Evolutionary conservation across 2,113 vertebrate genomes (phyloP).

Genomic region (Neogobius melanostomus): DNA sequence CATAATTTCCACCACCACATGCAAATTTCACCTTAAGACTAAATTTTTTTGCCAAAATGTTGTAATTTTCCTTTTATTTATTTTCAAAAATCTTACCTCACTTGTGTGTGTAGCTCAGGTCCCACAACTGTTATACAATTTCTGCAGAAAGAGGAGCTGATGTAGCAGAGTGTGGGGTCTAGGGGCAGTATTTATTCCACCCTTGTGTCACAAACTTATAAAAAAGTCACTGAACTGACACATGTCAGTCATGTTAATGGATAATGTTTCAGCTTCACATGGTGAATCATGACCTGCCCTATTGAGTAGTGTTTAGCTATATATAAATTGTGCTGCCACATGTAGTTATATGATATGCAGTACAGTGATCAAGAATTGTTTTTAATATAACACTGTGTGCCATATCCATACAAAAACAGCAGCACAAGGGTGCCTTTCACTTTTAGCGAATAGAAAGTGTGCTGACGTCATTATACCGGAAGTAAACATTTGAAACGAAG

Average conservation of each 20-base stretch:
- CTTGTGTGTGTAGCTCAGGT: slow-evolving; percentile 2
- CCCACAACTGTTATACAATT: background rate
- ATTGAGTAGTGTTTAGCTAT: too few relatives aligned
- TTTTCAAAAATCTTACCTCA: background rate
- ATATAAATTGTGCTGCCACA: too few relatives aligned
- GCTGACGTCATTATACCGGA: slow-evolving; percentile 49
- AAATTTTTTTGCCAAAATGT: too few relatives aligned
- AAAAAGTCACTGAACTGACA: slow-evolving; percentile 35
- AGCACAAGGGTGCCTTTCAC: background rate
- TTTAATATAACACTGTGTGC: too few relatives aligned
- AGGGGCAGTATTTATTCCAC: slow-evolving; percentile 29
- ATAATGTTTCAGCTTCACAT: slow-evolving; percentile 18
- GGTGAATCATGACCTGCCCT: too few relatives aligned
- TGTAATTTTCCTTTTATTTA: background rate
- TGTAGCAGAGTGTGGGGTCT: slow-evolving; percentile 11
- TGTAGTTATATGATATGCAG: too few relatives aligned
- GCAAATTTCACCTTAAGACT: too few relatives aligned
- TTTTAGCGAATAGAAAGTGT: background rate
- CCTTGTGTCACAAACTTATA: slow-evolving; percentile 18
- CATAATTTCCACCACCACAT: too few relatives aligned
- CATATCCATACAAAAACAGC: too few relatives aligned
- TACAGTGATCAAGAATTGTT: too few relatives aligned
- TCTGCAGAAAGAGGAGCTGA: slow-evolving; percentile 11
- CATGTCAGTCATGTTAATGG: slow-evolving; percentile 38
- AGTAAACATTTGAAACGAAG: slow-evolving; percentile 53